Percentiles rank a stretch among this genome's conserved stretches.
Conservation (phyloP, 2,797 vertebrate species). For the Neoniphon sammara region DNA sequence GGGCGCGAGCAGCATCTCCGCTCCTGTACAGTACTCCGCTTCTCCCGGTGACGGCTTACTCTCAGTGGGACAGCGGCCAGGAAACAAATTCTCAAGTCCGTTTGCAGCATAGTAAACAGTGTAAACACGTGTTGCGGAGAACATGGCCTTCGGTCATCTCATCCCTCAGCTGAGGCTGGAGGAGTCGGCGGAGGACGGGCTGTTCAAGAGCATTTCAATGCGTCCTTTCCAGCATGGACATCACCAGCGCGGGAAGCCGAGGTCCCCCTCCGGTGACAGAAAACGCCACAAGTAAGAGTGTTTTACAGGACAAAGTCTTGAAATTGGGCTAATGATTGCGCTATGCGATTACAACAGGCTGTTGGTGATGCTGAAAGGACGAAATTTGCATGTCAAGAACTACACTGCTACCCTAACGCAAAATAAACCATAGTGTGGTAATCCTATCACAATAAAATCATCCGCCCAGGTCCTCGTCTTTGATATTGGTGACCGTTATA, state of each 20-base stretch:
- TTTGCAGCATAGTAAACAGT: neutral
- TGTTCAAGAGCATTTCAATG: slow-evolving; percentile 61
- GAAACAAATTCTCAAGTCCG: neutral
- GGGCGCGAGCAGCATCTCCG: too few relatives aligned
- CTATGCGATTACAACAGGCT: slow-evolving; percentile 6
- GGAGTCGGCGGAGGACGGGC: slow-evolving; percentile 62
- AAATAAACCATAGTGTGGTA: slow-evolving; percentile 4
- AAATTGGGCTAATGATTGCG: neutral
- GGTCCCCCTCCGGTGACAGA: slow-evolving; percentile 47
- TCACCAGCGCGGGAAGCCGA: slow-evolving; percentile 53
- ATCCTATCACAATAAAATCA: slow-evolving; percentile 5
- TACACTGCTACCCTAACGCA: slow-evolving; percentile 3
- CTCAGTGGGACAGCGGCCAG: neutral
- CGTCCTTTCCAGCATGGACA: slow-evolving; percentile 63
- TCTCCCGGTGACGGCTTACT: neutral
- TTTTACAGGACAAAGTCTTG: neutral
- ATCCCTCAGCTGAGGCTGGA: slow-evolving; percentile 73
- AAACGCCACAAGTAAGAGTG: slow-evolving; percentile 67
- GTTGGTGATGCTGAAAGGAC: slow-evolving; percentile 20
- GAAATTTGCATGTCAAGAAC: slow-evolving; percentile 18
- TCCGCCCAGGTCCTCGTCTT: neutral
- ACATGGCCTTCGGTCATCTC: slow-evolving; percentile 73
- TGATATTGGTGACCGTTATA: neutral
- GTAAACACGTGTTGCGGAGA: neutral
- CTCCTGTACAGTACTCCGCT: neutral